A percentile compares a stretch with the other conserved stretches of the same genome.
These are phyloP conservation scores for Melinopterus prodromus DNA, from an alignment of 2,888 invertebrate species.

Conservation along the genomic window DNA sequence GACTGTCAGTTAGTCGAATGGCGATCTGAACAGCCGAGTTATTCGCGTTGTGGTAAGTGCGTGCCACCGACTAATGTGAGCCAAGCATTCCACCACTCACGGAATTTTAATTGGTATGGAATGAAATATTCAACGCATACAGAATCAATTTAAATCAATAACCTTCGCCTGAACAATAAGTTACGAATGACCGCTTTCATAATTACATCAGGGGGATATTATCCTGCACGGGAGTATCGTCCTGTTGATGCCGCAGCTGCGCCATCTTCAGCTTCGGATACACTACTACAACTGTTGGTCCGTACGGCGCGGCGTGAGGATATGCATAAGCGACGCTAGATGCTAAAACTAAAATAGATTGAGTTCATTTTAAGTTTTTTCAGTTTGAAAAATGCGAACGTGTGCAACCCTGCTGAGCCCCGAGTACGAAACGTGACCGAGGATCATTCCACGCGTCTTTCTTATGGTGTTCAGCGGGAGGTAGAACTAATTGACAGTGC, in stretches of 20 bases:
- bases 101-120: constrained; percentile 22
- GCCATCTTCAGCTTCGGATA: not conserved
- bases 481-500: not conserved
- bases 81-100: constrained; percentile 11
- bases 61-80: not conserved
- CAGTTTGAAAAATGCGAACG: constrained; percentile 40
- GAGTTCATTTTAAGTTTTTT: constrained; percentile 43
- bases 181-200: not conserved
- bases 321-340: not conserved
- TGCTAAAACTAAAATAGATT: constrained; percentile 42
- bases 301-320: not conserved
- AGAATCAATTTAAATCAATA: constrained; percentile 21
- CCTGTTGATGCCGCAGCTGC: not conserved
- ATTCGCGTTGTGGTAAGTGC: not conserved
- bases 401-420: constrained; percentile 44
- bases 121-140: constrained; percentile 16
- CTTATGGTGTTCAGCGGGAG: not conserved
- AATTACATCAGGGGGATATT: not conserved
- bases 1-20: constrained; percentile 4
- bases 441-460: constrained; percentile 34
- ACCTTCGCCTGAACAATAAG: constrained; percentile 6
- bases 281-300: not conserved
- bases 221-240: not conserved
- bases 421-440: constrained; percentile 45
- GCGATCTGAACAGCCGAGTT: not conserved